A percentile compares a stretch with the other conserved stretches of the same genome.
These are phyloP conservation scores for Anguilla marmorata DNA, from an alignment of 2,797 vertebrate species.

Conservation along the genomic window DNA sequence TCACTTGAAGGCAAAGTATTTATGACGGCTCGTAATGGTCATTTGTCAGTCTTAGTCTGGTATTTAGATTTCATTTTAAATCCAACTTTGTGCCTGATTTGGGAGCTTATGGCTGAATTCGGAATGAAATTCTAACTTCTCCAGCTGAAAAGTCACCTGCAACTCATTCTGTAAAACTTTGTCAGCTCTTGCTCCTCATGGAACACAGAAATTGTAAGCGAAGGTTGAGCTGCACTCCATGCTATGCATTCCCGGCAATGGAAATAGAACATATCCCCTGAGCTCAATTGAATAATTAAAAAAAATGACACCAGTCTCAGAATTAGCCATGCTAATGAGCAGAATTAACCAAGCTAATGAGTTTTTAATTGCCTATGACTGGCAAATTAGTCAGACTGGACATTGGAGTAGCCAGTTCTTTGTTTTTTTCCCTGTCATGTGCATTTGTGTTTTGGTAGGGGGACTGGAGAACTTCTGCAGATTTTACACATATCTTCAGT, in stretches of 20 bases:
- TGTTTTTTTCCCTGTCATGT: background rate
- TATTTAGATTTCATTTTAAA: background rate
- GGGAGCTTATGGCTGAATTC: background rate
- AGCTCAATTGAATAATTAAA: background rate
- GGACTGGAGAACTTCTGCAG: no score
- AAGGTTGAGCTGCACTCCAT: background rate
- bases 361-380: constrained; percentile 9
- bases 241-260: background rate
- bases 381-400: background rate
- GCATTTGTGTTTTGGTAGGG: no score
- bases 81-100: background rate
- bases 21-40: no score
- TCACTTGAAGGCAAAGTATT: background rate
- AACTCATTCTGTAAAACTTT: background rate
- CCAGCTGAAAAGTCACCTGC: background rate
- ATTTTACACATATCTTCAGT: no score
- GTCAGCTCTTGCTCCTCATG: background rate
- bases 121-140: background rate
- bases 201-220: background rate
- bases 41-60: background rate
- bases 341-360: constrained; percentile 7
- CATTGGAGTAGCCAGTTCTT: background rate
- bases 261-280: background rate
- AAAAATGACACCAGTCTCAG: constrained; percentile 23
- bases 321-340: constrained; percentile 11